Percentiles rank a stretch among this genome's conserved stretches.
phyloP scores from a whole-genome alignment of 2,888 invertebrate genomes.

The Notodonta dromedarius region DNA sequence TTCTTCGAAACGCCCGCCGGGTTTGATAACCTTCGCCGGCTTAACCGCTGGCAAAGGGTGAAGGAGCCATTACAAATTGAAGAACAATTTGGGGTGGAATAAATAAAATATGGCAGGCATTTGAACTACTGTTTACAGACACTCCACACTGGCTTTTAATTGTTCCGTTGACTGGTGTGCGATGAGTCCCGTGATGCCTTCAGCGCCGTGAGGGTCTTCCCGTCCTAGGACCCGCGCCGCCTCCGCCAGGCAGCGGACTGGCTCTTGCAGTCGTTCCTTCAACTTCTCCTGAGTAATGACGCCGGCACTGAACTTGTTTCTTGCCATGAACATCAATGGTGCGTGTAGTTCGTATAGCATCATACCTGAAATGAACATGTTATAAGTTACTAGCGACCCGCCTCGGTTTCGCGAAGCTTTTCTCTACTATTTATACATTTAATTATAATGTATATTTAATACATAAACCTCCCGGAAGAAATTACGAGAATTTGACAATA shows the following conservation, averaged over 20 bases:
- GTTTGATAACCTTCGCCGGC: no score
- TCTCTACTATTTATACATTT: no score
- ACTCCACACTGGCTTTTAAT: constrained; percentile 67
- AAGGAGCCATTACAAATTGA: neutral
- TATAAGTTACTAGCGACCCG: no score
- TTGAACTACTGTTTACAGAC: constrained; percentile 33
- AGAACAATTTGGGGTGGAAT: neutral
- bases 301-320: constrained; percentile 85
- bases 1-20: no score
- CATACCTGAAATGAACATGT: constrained; percentile 80
- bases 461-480: no score
- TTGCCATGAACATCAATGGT: constrained; percentile 88
- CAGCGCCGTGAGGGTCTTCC: constrained; percentile 87
- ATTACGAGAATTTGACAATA: no score
- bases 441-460: no score
- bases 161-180: constrained; percentile 82
- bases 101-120: neutral
- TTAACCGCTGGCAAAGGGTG: no score
- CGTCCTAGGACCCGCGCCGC: constrained; percentile 86
- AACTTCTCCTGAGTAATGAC: constrained; percentile 84
- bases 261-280: constrained; percentile 86
- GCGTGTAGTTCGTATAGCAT: constrained; percentile 92
- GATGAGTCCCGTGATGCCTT: constrained; percentile 86
- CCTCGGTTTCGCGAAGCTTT: no score
- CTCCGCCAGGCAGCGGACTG: constrained; percentile 85